Conservation (phyloP, 2,888 invertebrate species). For the Xestia ashworthii region DNA sequence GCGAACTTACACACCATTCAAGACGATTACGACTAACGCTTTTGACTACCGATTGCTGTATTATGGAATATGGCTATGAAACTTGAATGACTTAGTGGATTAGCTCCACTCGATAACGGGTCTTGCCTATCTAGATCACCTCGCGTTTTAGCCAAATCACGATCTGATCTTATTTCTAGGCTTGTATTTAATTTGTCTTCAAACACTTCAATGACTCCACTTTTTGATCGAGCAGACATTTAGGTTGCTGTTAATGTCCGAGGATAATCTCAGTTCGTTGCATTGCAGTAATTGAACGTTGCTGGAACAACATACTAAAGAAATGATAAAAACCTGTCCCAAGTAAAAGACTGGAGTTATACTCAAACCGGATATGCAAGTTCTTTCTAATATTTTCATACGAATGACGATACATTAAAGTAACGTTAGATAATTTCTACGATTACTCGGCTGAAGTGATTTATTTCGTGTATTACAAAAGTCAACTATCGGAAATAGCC, state of each 20-base stretch:
- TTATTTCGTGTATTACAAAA: conserved; percentile 73
- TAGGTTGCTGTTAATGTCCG: conserved; percentile 24
- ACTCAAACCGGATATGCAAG: conserved; percentile 73
- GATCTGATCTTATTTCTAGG: conserved; percentile 36
- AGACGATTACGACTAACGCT: conserved; percentile 37
- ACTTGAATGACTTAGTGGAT: conserved; percentile 14
- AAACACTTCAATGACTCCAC: conserved; percentile 32
- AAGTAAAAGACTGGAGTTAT: conserved; percentile 68
- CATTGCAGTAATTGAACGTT: conserved; percentile 24
- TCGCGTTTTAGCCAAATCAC: conserved; percentile 39
- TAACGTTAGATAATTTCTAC: conserved; percentile 73
- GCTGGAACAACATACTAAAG: conserved; percentile 33
- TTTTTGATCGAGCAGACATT: conserved; percentile 42
- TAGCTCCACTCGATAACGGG: conserved; percentile 25
- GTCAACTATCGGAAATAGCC: conserved; percentile 72
- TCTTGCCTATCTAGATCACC: conserved; percentile 44
- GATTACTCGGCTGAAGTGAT: conserved; percentile 69
- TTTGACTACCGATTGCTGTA: conserved; percentile 36
- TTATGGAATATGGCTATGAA: conserved; percentile 23
- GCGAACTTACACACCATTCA: conserved; percentile 50
- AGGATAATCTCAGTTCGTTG: conserved; percentile 27
- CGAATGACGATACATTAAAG: conserved; percentile 68
- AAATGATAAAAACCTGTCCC: conserved; percentile 59
- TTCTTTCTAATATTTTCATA: conserved; percentile 72
- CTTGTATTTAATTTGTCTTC: conserved; percentile 11